Conservation (phyloP, 2,797 vertebrate genomes). For the Botia kubotai region DNA sequence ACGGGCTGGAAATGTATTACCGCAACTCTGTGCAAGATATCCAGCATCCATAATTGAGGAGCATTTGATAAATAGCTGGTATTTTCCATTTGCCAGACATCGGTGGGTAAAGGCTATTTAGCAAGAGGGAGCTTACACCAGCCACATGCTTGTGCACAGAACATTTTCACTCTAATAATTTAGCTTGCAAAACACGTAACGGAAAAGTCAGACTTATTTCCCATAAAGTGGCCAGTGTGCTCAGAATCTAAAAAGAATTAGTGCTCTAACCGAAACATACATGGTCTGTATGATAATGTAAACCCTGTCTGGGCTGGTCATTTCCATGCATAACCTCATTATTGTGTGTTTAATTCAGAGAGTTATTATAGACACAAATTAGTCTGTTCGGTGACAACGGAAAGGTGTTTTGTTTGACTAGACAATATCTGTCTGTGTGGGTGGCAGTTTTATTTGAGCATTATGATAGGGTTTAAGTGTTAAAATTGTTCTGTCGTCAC, state of each 20-base stretch:
- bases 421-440: neutral
- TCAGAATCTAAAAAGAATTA: slow-evolving; percentile 47
- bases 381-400: slow-evolving; percentile 17
- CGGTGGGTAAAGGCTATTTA: slow-evolving; percentile 65
- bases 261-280: slow-evolving; percentile 49
- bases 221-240: slow-evolving; percentile 36
- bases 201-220: slow-evolving; percentile 36
- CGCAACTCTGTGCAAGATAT: slow-evolving; percentile 73
- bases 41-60: slow-evolving; percentile 80
- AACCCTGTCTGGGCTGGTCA: slow-evolving; percentile 26
- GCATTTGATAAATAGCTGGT: slow-evolving; percentile 76
- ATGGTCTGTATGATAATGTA: slow-evolving; percentile 56
- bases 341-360: slow-evolving; percentile 26
- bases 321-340: slow-evolving; percentile 39
- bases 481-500: slow-evolving; percentile 15
- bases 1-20: slow-evolving; percentile 74
- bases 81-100: slow-evolving; percentile 74
- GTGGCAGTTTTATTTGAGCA: slow-evolving; percentile 29
- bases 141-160: neutral
- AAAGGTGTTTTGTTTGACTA: slow-evolving; percentile 17
- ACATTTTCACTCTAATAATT: slow-evolving; percentile 12
- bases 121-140: slow-evolving; percentile 57
- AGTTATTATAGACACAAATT: slow-evolving; percentile 38
- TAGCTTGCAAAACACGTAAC: slow-evolving; percentile 21
- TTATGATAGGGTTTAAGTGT: slow-evolving; percentile 7